These are phyloP conservation scores for Leucoraja ocellata DNA, from an alignment of 2,797 vertebrate genomes.

Conservation along the genomic window DNA sequence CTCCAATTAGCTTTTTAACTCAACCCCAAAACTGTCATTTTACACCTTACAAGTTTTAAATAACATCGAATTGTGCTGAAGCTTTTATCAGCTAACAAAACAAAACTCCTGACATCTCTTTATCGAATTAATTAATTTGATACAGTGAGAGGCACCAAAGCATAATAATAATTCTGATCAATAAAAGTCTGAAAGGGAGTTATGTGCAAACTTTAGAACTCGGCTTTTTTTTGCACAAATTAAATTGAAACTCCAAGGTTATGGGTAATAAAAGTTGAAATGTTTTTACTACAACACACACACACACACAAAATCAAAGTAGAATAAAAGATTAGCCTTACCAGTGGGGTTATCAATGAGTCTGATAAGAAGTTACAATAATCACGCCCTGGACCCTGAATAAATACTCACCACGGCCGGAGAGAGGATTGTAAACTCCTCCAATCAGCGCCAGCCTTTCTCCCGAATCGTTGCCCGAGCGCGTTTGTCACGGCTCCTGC, in stretches of 20 bases:
- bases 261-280: too few species aligned
- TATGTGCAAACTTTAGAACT: too few species aligned
- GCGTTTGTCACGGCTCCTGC: background rate
- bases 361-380: background rate
- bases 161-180: background rate
- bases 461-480: rapidly evolving
- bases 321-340: background rate
- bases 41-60: background rate
- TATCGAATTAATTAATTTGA: background rate
- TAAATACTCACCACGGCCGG: background rate
- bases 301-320: too few species aligned
- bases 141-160: background rate
- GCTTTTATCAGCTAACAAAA: background rate
- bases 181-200: too few species aligned
- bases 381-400: background rate
- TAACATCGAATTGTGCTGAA: background rate
- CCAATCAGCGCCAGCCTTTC: background rate
- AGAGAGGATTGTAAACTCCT: too few species aligned
- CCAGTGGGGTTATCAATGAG: background rate
- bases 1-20: background rate
- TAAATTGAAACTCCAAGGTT: too few species aligned
- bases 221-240: too few species aligned
- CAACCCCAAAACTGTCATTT: background rate
- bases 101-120: background rate
- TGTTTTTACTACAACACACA: too few species aligned